These are phyloP conservation scores for Anticlea derivata DNA, from an alignment of 2,888 invertebrate genomes.

Conservation along the genomic window DNA sequence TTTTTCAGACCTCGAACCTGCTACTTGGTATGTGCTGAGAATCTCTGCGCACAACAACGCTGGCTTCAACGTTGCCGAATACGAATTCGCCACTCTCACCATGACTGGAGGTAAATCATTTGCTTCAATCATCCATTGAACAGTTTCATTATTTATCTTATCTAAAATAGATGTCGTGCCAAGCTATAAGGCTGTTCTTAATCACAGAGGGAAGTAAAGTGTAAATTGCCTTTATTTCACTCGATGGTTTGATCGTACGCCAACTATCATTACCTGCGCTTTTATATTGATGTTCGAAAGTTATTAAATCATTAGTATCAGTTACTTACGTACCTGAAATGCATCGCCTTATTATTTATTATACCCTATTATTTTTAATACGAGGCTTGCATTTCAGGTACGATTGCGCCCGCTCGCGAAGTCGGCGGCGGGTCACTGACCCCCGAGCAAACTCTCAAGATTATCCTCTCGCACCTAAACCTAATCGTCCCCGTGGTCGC, in stretches of 20 bases:
- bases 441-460: conserved; percentile 92
- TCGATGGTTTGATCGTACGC: no score
- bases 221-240: no score
- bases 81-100: conserved; percentile 97
- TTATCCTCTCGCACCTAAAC: conserved; percentile 95
- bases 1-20: conserved; percentile 92
- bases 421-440: conserved; percentile 87
- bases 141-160: not conserved
- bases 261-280: no score
- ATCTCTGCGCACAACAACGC: conserved; percentile 98
- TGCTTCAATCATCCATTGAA: not conserved
- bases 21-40: conserved; percentile 95
- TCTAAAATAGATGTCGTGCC: not conserved
- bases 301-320: conserved; percentile 1
- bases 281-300: no score
- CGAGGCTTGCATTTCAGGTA: conserved; percentile 91
- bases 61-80: conserved; percentile 97
- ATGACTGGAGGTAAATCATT: conserved; percentile 93
- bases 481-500: conserved; percentile 97
- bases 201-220: no score
- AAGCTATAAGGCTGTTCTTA: no score
- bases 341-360: conserved; percentile 61
- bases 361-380: conserved; percentile 26
- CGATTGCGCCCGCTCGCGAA: conserved; percentile 94
- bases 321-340: conserved; percentile 72